Evolutionary conservation across 2,888 invertebrate species (phyloP), one percentile per base, ranked within the genome.

Genomic region (Athalia rosae): DNA sequence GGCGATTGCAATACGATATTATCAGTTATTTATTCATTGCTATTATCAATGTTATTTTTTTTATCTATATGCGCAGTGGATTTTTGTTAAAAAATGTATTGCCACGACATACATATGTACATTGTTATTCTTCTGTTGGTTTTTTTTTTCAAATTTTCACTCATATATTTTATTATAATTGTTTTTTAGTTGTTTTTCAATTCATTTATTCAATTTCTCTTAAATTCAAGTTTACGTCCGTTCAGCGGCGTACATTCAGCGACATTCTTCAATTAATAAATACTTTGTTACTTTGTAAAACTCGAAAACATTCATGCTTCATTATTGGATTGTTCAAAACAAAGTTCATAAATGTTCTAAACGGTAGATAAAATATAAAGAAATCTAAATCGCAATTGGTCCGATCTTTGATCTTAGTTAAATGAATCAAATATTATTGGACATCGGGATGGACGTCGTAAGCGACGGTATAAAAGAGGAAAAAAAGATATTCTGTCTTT

Each of bases 281-380:
- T 88, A 87, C 83, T 86, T 85, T 80, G 82, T 84, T 85, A 84
- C 81, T 82, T 83, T 84, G 80, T 87, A 87, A 88, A 88, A 87
- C 87, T 85, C 87, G 86, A 85, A 83, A 85, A 81, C 79, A 58
- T 61, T 48, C 28, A 11, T 9, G 67, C 41, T 67, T 50, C 3
- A 53, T 67, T 41, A 62, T 62, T 59, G 28, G 2, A 28, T 28
- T 28, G 28, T 28, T 2, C 50, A 28, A 53, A 67, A 67, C n/a
- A 53, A 53, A 67, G 53, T 53, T 53, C 67, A 67, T 41, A 67
- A 67, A 47, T 5, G 4, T n/a, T 47, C 11, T 15, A 50, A 67
- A 41, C 41, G 6, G 41, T 8, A 41, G 9, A 62, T 6, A 62
- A 48, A 3, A 48, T 48, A 66, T 15, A 15, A 13, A 62, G 62